Evolutionary conservation across 2,888 invertebrate species (phyloP), one percentile per base, ranked within the genome.

Genomic region (Drosophila kokeensis): DNA sequence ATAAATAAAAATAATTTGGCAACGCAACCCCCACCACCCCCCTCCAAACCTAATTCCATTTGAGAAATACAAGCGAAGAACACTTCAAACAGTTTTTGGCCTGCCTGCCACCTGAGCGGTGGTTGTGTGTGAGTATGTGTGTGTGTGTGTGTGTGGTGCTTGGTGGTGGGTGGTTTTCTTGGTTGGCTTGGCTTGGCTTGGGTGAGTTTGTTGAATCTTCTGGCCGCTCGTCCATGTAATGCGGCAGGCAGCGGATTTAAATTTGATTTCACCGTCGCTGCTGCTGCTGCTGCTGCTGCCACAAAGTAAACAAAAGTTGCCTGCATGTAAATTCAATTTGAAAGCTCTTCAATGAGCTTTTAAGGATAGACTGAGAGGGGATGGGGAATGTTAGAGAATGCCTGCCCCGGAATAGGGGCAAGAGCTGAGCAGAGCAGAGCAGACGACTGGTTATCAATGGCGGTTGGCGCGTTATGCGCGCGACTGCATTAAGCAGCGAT

Each of bases 1-100:
- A 88, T 90, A 90, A 90, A 87, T 87, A 90, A 74, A 90, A 82
- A 90, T 90, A 87, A 90, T 90, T 87, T 87, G 85, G 74, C 73
- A 75, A 53, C 58, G 32, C 27, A 48, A 45, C 24, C 7, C 24
- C 53, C 27, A 32, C 6, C 58, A 27, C 21, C 29, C 15, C 21
- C 30, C 30, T 2, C 15, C 32, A 36, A 24, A 7, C 8, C 24
- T 15, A 45, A 45, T 21, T 24, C 24, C 45, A 24, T 42, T 10
- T 21, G 40, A n/a, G 40, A 63, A 59, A 58, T 32, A 45, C 54
- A 53, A 48, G 40, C 30, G 34, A 48, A 52, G 58, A 54, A 69
- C 73, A 85, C 84, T 85, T 85, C 84, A 85, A 89, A 89, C 84
- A 89, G 71, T 84, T 84, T 88, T 61, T 45, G 38, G 59, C 50